Base-by-base conservation (phyloP, 2,113 vertebrate genomes). In the Dendrocopos noguchii region DNA sequence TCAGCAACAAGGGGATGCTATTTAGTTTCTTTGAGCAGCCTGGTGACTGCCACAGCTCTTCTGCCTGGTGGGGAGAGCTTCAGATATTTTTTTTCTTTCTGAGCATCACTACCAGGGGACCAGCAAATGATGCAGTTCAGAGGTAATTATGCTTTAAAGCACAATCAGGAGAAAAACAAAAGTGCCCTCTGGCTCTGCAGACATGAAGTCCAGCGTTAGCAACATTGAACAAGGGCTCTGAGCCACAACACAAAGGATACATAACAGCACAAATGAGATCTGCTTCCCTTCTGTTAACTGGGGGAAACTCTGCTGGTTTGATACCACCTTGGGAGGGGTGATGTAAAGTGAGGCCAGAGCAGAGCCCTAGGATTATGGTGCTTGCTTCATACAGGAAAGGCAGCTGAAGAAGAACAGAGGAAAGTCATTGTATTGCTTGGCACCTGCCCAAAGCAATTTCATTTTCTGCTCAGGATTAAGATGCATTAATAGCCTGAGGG, bases 361-460 rank as follows among this genome's bases (percentile, higher is more conserved):
- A 3, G 82, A 93, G 71, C 36, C 55, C 19, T 70, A 10, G n/a
- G 57, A 84, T 15, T 67, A 82, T 88, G 57, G 70, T 77, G 90
- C 73, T 84, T 75, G 50, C n/a, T 92, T 90, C 57, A 74, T 39
- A 31, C 12, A n/a, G 92, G 74, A 84, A 90, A 94, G 50, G 79
- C 83, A 91, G 44, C 91, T 93, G 52, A 80, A 39, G 52, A 94
- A 28, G 50, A 91, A 70, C 88, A 96, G 83, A 96, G 80, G 94
- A 94, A 97, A 97, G 95, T 97, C 79, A 95, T 46, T 97, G 95
- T 96, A 74, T 96, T 96, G 87, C 91, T 97, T 96, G 97, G 97
- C 96, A 93, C 60, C 31, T 12, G 11, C 85, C 96, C 97, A 97
- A 95, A 91, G 71, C 96, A 96, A 98, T 95, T 97, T 97, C 95